phyloP scores from a whole-genome alignment of 2,113 vertebrate species.

The Dendropsophus ebraccatus region DNA sequence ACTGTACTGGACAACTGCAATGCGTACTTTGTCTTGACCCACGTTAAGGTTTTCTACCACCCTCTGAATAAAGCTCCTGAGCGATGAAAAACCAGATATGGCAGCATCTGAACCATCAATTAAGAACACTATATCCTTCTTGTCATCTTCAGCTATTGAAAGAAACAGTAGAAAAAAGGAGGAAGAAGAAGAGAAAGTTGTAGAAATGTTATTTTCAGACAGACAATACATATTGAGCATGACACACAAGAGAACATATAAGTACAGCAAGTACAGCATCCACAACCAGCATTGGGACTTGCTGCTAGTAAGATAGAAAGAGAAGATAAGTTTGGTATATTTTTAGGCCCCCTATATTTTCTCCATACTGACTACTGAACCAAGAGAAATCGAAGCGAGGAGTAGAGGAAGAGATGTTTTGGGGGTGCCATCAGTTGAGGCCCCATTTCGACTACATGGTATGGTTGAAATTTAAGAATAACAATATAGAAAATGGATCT shows the following conservation, averaged over 20 bases:
- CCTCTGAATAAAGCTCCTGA: slow-evolving; percentile 81
- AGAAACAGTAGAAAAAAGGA: slow-evolving; percentile 1
- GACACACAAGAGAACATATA: too few relatives aligned
- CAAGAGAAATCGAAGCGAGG: not conserved
- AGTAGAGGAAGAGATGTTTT: not conserved
- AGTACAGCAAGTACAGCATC: too few relatives aligned
- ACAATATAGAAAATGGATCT: not conserved
- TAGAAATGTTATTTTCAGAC: not conserved
- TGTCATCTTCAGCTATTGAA: slow-evolving; percentile 74
- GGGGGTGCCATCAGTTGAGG: not conserved
- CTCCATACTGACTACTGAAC: not conserved
- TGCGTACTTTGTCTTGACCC: slow-evolving; percentile 78
- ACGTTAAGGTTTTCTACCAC: slow-evolving; percentile 82
- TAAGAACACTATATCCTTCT: slow-evolving; percentile 92
- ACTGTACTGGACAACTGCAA: slow-evolving; percentile 89
- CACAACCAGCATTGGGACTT: too few relatives aligned
- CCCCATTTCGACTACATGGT: not conserved
- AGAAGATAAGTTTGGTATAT: too few relatives aligned
- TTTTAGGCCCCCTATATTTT: too few relatives aligned
- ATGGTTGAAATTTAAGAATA: not conserved
- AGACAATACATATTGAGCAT: too few relatives aligned
- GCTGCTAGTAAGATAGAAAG: too few relatives aligned
- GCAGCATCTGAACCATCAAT: slow-evolving; percentile 89
- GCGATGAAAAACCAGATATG: slow-evolving; percentile 78
- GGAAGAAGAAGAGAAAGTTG: not conserved